Conservation (phyloP, 2,113 vertebrate species). For the Dipodomys merriami region DNA sequence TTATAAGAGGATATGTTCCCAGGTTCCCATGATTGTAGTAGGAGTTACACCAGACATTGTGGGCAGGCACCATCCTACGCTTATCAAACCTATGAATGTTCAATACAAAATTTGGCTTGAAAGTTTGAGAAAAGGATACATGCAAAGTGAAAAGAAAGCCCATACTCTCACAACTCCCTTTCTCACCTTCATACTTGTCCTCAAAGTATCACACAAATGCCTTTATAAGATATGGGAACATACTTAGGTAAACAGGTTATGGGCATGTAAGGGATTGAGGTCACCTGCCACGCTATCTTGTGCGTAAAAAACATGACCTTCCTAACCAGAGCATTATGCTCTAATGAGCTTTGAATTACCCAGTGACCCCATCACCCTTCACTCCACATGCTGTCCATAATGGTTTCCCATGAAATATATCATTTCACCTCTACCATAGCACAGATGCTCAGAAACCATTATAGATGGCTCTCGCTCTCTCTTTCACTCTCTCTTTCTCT, state of each 20-base stretch:
- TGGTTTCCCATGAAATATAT: constrained; percentile 10
- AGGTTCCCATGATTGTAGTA: background rate
- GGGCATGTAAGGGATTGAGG: background rate
- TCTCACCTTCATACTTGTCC: background rate
- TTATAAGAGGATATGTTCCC: background rate
- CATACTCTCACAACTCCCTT: background rate
- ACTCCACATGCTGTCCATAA: background rate
- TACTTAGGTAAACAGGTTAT: background rate
- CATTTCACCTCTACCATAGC: constrained; percentile 33
- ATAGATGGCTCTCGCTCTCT: background rate
- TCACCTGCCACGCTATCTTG: accelerated
- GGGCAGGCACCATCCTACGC: background rate
- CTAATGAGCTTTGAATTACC: constrained; percentile 53
- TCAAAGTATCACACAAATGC: background rate
- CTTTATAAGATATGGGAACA: background rate
- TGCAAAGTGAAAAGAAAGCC: background rate
- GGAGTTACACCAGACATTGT: too few relatives aligned
- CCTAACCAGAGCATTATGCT: background rate
- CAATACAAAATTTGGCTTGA: background rate
- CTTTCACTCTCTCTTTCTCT: background rate
- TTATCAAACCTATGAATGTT: background rate
- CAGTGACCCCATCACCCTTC: background rate
- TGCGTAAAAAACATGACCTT: background rate
- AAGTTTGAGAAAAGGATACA: background rate
- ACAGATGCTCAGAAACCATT: background rate